Percentiles rank a stretch among this genome's conserved stretches.
These are phyloP conservation scores for Drosophila recens DNA, from an alignment of 2,888 invertebrate genomes.

Conservation along the genomic window DNA sequence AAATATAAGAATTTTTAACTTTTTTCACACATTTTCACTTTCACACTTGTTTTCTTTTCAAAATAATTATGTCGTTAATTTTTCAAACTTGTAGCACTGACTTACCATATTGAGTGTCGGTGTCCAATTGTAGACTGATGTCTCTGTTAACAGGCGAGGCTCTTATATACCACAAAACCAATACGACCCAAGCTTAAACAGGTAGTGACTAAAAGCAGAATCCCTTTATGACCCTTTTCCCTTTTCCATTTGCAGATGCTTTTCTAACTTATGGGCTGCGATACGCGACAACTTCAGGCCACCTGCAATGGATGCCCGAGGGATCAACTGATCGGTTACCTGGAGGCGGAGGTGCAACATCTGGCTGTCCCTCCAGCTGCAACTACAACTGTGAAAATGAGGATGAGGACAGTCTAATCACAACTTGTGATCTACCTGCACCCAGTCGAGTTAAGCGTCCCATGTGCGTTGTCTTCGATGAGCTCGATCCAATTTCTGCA, in stretches of 20 bases:
- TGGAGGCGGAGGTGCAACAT: slow-evolving; percentile 38
- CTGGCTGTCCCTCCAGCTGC: slow-evolving; percentile 29
- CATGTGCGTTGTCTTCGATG: slow-evolving; percentile 25
- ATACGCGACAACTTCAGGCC: slow-evolving; percentile 4
- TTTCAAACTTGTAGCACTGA: neutral
- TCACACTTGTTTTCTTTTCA: too few relatives aligned
- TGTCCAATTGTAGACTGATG: slow-evolving; percentile 57
- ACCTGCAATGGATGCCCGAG: neutral
- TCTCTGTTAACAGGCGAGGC: neutral
- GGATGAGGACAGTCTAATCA: neutral
- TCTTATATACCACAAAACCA: slow-evolving; percentile 50
- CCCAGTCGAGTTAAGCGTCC: neutral
- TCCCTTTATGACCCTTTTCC: slow-evolving; percentile 23
- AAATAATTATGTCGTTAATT: too few relatives aligned
- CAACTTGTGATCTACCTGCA: slow-evolving; percentile 7
- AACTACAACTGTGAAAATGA: neutral
- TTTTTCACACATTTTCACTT: too few relatives aligned
- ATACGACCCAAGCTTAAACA: slow-evolving; percentile 20
- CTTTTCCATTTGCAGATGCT: slow-evolving; percentile 54
- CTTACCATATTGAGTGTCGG: slow-evolving; percentile 60
- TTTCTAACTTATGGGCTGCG: neutral
- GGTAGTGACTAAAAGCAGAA: slow-evolving; percentile 30
- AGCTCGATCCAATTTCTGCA: slow-evolving; percentile 13
- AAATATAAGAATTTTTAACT: too few relatives aligned
- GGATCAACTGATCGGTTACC: slow-evolving; percentile 38